phyloP scores from a whole-genome alignment of 2,797 vertebrate species.

The Neostethus bicornis region DNA sequence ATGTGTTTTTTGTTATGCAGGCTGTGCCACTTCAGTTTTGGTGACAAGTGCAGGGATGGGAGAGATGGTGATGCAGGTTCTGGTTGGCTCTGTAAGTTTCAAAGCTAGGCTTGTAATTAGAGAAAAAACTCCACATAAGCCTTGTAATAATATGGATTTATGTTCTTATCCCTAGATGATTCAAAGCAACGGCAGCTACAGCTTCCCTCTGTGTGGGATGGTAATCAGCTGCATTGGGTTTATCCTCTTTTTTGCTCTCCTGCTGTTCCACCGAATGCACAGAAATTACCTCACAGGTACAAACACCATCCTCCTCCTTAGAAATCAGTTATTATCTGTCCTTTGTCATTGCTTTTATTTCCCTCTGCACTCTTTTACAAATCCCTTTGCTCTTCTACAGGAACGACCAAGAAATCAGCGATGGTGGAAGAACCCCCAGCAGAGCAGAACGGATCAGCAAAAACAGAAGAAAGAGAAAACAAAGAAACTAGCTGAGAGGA shows the following conservation, averaged over 20 bases:
- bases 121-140: slow-evolving; percentile 3
- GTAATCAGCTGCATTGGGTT: slow-evolving; percentile 89
- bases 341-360: slow-evolving; percentile 15
- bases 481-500: slow-evolving; percentile 51
- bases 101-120: slow-evolving; percentile 18
- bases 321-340: background rate
- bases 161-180: slow-evolving; percentile 81
- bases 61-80: slow-evolving; percentile 94
- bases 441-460: slow-evolving; percentile 43
- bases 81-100: slow-evolving; percentile 91
- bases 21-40: slow-evolving; percentile 94
- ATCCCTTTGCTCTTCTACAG: slow-evolving; percentile 46
- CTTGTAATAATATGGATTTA: slow-evolving; percentile 24
- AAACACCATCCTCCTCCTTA: background rate
- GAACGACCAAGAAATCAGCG: slow-evolving; percentile 69
- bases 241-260: slow-evolving; percentile 85
- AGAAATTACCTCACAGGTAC: slow-evolving; percentile 87
- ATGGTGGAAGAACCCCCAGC: slow-evolving; percentile 70
- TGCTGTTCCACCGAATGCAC: slow-evolving; percentile 91
- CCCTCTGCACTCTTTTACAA: background rate
- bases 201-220: slow-evolving; percentile 93
- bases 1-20: slow-evolving; percentile 59
- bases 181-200: slow-evolving; percentile 89
- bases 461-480: slow-evolving; percentile 50
- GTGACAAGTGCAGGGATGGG: slow-evolving; percentile 93